Evolutionary conservation across 2,888 invertebrate genomes (phyloP), one percentile per base, ranked within the genome.

Genomic region (Euclidia mi): DNA sequence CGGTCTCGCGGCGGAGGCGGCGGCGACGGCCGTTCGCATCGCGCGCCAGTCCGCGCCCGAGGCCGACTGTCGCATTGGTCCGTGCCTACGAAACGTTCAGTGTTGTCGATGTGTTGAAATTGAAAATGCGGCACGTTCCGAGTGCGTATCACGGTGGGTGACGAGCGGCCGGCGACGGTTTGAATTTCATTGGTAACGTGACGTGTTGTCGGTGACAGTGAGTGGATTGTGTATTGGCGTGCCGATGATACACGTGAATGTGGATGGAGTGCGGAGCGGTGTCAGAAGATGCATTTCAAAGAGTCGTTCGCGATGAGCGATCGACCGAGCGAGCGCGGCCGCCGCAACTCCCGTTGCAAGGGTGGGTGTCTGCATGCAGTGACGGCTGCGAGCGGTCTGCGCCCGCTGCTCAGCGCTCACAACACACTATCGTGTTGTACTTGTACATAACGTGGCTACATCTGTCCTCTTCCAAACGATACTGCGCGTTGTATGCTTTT

Each of bases 231-330:
- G 87, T 87, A 84, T 86, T 87, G 78, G 86, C 88, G 83, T 79
- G 91, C 92, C 80, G 88, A 94, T 94, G 93, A 78, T 90, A 93
- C 88, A 92, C 89, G 87, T 94, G 89, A 89, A 89, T 92, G 90
- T 94, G 92, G 88, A 92, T 89, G 89, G 88, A 90, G 87, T 88
- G 82, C 83, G 91, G 89, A 88, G 88, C 71, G 91, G 85, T 85
- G 87, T 89, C 75, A 89, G 94, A 94, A 94, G 91, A 94, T 94
- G 94, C 94, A 94, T 94, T 93, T 94, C 94, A 94, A 94, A 88
- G 93, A 94, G 92, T 89, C 93, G 86, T 92, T 94, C 92, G 92
- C 92, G 87, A 94, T 94, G 94, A 94, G 91, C 94, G 94, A 94
- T 91, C 93, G 92, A 90, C 92, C 93, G 86, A 92, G 84, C 91